These are phyloP conservation scores for Hypolimnas misippus DNA, from an alignment of 2,888 invertebrate genomes.

Conservation along the genomic window DNA sequence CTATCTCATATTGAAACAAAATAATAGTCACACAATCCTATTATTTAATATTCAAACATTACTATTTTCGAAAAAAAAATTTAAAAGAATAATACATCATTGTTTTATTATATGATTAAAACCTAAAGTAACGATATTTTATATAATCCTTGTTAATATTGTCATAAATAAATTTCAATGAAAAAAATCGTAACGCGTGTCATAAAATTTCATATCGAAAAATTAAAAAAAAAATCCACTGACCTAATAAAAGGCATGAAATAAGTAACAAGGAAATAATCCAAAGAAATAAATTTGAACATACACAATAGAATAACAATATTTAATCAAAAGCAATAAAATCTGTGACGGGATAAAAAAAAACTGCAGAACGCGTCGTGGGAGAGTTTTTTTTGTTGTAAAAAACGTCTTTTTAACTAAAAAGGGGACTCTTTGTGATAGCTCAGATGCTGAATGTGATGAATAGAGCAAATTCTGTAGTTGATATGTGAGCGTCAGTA, in stretches of 20 bases:
- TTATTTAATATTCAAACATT: too few relatives aligned
- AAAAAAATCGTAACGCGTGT: background rate
- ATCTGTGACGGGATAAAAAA: conserved; percentile 51
- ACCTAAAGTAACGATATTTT: too few relatives aligned
- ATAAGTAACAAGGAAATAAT: conserved; percentile 37
- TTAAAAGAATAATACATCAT: too few relatives aligned
- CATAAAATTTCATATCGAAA: background rate
- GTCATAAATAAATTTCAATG: background rate
- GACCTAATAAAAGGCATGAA: conserved; percentile 49
- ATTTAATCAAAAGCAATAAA: conserved; percentile 62
- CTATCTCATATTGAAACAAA: too few relatives aligned
- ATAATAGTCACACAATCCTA: too few relatives aligned
- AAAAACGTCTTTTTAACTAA: conserved; percentile 58
- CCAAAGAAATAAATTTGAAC: conserved; percentile 36
- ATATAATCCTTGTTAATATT: too few relatives aligned
- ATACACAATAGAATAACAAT: conserved; percentile 45
- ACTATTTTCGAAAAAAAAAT: too few relatives aligned
- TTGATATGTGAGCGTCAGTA: conserved; percentile 20
- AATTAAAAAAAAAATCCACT: conserved; percentile 32
- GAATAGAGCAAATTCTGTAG: conserved; percentile 53
- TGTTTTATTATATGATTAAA: too few relatives aligned
- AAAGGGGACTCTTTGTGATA: conserved; percentile 62
- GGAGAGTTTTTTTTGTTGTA: conserved; percentile 61
- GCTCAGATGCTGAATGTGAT: conserved; percentile 63
- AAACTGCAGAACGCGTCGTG: conserved; percentile 68